Evolutionary conservation across 2,888 invertebrate genomes (phyloP), one percentile per base, ranked within the genome.

Genomic region (Xestia ashworthii): DNA sequence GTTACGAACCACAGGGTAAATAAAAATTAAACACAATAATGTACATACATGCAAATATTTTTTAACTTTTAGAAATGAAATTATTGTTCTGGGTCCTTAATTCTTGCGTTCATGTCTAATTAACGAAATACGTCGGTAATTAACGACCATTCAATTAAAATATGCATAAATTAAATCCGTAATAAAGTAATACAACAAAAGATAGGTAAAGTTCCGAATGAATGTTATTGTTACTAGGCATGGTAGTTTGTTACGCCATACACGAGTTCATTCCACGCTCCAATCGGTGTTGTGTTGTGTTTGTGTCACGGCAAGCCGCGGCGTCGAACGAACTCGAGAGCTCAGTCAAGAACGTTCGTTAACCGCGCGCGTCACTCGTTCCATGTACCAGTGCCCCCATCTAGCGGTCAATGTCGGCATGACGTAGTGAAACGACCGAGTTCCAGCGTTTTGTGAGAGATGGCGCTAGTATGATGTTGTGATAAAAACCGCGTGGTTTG

Each of bases 291-390:
- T 85, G 91, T 93, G 91, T 93, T 92, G 90, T 93, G 93, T 93
- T 93, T 92, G 90, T 93, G 93, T 93, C 92, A 92, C 89, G 90
- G 89, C 90, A 70, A 73, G 71, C 80, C 92, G 90, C 89, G 88
- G 86, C 90, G 90, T 89, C 94, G 93, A 94, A 94, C 94, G 96
- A 96, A 96, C 96, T 95, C 95, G 90, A 90, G 90, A 90, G 92
- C 91, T 92, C 95, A 96, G 96, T 96, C 96, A 96, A 96, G 96
- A 95, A 96, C 96, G 96, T 96, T 96, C 96, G 93, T 96, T 96
- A 95, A 96, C 96, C 96, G 95, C 93, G 91, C 89, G 91, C 94
- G 94, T 94, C 94, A 95, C 91, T 91, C 88, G 89, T 84, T 89
- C 89, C 90, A 80, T 92, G 94, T 93, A 94, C 94, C 86, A 93